phyloP scores from a whole-genome alignment of 2,113 vertebrate genomes.

The Anhinga anhinga region DNA sequence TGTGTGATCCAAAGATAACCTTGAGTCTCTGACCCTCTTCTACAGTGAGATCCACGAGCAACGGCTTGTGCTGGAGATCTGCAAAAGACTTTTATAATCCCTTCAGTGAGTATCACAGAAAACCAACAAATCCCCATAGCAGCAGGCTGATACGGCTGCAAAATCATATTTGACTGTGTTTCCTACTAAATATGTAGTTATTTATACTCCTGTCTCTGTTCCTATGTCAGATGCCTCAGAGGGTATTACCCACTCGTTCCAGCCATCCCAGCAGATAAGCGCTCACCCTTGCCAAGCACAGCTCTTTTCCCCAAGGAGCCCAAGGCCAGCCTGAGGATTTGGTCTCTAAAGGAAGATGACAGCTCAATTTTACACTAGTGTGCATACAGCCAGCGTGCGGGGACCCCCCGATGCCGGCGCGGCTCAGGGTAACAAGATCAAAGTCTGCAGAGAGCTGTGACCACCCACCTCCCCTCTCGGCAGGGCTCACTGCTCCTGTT shows the following conservation, averaged over 20 bases:
- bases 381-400: not conserved
- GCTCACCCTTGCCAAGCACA: not conserved
- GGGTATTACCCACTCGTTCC: not conserved
- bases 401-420: fast-evolving
- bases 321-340: not conserved
- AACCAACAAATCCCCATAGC: not conserved
- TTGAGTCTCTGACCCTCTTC: constrained; percentile 98
- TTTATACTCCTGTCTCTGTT: not conserved
- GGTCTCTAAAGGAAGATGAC: not conserved
- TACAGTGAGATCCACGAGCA: constrained; percentile 96
- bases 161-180: not conserved
- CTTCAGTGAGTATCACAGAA: constrained; percentile 43
- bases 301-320: not conserved
- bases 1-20: constrained; percentile 97
- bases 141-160: not conserved
- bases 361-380: fast-evolving
- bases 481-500: not conserved
- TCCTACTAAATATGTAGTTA: not conserved
- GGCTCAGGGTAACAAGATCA: not conserved
- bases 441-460: not conserved
- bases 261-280: not conserved
- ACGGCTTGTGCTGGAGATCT: constrained; percentile 95
- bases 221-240: not conserved
- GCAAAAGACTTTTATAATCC: constrained; percentile 91
- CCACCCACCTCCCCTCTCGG: not conserved